Conservation (phyloP, 2,888 invertebrate genomes). For the Mimachlamys varia region DNA sequence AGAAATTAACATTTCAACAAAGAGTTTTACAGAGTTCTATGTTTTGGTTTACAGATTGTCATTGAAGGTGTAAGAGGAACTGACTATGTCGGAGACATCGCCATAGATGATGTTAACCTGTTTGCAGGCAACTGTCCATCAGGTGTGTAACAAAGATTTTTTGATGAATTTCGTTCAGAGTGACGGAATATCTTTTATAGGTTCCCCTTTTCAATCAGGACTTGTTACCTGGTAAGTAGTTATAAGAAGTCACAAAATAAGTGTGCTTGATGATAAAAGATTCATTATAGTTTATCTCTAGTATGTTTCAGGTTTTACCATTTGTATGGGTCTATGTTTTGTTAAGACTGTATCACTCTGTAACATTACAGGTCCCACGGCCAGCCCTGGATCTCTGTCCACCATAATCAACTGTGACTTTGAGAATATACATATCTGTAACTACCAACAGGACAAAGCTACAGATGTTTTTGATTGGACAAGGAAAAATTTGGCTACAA, state of each 20-base stretch:
- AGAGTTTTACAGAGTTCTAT: too few relatives aligned
- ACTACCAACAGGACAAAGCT: slow-evolving; percentile 68
- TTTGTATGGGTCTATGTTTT: too few relatives aligned
- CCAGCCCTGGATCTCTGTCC: slow-evolving; percentile 38
- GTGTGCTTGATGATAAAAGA: too few relatives aligned
- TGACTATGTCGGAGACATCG: slow-evolving; percentile 71
- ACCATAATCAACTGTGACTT: slow-evolving; percentile 71
- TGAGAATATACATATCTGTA: slow-evolving; percentile 69
- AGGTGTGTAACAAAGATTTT: slow-evolving; percentile 36
- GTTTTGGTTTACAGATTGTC: slow-evolving; percentile 63
- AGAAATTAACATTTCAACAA: too few relatives aligned
- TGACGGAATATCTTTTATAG: too few relatives aligned
- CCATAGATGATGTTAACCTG: slow-evolving; percentile 69
- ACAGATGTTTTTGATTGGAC: slow-evolving; percentile 64
- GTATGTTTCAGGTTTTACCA: too few relatives aligned
- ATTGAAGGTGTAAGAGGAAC: slow-evolving; percentile 70
- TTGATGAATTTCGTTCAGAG: background rate
- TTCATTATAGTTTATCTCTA: too few relatives aligned
- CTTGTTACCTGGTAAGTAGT: too few relatives aligned
- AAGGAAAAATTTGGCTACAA: slow-evolving; percentile 53
- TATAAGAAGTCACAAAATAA: too few relatives aligned
- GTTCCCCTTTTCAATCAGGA: too few relatives aligned
- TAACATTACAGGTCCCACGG: background rate
- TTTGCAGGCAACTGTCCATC: slow-evolving; percentile 62
- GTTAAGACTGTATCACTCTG: too few relatives aligned